Evolutionary conservation across 2,797 vertebrate species (phyloP).

Genomic region (Cygnus olor): DNA sequence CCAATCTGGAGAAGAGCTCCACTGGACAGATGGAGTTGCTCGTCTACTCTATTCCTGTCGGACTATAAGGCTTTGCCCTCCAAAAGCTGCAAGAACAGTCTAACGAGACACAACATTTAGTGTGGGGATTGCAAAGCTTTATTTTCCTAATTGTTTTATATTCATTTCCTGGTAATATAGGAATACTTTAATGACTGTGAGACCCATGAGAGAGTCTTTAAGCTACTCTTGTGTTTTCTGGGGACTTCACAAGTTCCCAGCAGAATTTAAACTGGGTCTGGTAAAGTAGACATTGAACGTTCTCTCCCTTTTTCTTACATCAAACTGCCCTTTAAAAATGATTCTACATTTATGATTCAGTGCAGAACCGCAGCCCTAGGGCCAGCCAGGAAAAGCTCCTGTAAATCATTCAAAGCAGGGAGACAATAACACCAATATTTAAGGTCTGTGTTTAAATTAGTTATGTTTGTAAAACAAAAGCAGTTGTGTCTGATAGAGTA

Average conservation of each 20-base stretch:
- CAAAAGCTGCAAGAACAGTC: background rate
- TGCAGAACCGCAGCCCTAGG: background rate
- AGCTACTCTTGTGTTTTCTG: background rate
- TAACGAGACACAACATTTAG: background rate
- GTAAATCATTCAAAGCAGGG: background rate
- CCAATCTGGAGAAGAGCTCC: background rate
- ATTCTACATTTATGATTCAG: background rate
- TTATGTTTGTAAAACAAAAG: slow-evolving; percentile 8
- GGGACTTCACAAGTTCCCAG: background rate
- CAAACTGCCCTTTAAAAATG: background rate
- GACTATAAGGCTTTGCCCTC: background rate
- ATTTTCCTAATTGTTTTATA: background rate
- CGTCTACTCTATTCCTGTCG: background rate
- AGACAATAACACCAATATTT: background rate
- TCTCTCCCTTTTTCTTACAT: background rate
- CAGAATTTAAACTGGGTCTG: background rate
- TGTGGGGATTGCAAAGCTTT: background rate
- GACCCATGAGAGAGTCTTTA: background rate
- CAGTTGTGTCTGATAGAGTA: background rate
- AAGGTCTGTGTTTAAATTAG: background rate
- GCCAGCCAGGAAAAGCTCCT: background rate
- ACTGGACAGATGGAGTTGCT: background rate
- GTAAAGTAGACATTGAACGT: background rate
- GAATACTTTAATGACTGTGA: background rate
- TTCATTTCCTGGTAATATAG: background rate